Percentiles rank a stretch among this genome's conserved stretches.
Conservation (phyloP, 2,797 vertebrate genomes). For the Peromyscus eremicus region DNA sequence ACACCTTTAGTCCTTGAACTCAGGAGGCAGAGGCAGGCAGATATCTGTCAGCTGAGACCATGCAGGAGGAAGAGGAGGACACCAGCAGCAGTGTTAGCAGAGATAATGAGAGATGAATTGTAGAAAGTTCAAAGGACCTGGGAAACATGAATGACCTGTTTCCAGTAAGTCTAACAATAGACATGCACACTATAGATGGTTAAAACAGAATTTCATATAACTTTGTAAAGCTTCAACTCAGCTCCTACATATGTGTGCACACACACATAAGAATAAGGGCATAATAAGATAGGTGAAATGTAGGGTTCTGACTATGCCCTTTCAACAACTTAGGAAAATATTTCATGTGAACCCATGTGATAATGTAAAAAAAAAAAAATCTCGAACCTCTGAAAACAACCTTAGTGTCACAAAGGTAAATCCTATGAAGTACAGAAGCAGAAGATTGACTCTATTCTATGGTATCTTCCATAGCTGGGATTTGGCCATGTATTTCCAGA, state of each 20-base stretch:
- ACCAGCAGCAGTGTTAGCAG: neutral
- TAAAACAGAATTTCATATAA: constrained; percentile 4
- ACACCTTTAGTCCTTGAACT: neutral
- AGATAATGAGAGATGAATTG: neutral
- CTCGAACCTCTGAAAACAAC: neutral
- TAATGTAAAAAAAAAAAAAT: constrained; percentile 16
- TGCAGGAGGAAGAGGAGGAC: neutral
- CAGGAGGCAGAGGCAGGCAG: neutral
- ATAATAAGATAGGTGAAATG: neutral
- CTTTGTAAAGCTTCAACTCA: neutral
- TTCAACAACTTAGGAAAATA: constrained; percentile 1
- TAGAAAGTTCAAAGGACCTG: neutral
- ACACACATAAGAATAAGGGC: neutral
- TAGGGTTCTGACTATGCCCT: neutral
- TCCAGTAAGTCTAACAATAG: neutral
- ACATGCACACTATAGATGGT: too few species aligned
- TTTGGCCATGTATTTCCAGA: neutral
- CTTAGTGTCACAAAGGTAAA: constrained; percentile 4
- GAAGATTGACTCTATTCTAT: neutral
- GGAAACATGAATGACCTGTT: neutral
- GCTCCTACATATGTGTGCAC: neutral
- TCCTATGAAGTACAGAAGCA: neutral
- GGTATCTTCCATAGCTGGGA: neutral
- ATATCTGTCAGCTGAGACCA: neutral
- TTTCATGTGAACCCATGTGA: neutral